Percentiles rank a stretch among this genome's conserved stretches.
Evolutionary conservation across 2,113 vertebrate genomes (phyloP).

Genomic region (Thalassarche chlororhynchos): DNA sequence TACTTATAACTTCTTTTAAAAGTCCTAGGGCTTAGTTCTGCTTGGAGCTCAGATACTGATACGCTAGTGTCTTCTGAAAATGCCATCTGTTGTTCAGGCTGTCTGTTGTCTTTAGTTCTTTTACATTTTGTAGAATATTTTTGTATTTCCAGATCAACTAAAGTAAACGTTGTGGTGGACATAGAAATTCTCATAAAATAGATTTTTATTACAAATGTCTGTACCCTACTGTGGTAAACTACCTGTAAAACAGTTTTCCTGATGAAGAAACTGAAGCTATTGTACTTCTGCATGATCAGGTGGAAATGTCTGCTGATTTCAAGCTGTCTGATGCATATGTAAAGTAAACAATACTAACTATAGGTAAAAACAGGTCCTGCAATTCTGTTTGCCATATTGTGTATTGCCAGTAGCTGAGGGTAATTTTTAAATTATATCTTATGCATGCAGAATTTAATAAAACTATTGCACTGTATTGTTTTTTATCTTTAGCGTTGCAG

Average conservation of each 20-base stretch:
- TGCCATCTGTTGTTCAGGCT: constrained; percentile 19
- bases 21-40: background rate
- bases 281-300: background rate
- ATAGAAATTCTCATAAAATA: background rate
- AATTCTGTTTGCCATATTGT: background rate
- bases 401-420: background rate
- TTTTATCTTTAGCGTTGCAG: background rate
- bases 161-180: background rate
- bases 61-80: background rate
- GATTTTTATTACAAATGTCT: background rate
- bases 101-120: constrained; percentile 5
- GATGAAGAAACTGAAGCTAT: background rate
- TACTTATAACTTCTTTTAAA: background rate
- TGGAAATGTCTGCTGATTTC: background rate
- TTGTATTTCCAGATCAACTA: background rate
- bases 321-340: background rate
- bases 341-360: background rate
- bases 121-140: background rate
- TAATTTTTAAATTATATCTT: background rate
- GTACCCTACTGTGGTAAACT: background rate
- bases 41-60: background rate
- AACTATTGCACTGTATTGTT: background rate
- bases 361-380: background rate
- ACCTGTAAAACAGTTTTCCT: background rate
- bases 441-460: background rate